phyloP scores from a whole-genome alignment of 2,888 invertebrate genomes.

The Pyrrhia umbra region DNA sequence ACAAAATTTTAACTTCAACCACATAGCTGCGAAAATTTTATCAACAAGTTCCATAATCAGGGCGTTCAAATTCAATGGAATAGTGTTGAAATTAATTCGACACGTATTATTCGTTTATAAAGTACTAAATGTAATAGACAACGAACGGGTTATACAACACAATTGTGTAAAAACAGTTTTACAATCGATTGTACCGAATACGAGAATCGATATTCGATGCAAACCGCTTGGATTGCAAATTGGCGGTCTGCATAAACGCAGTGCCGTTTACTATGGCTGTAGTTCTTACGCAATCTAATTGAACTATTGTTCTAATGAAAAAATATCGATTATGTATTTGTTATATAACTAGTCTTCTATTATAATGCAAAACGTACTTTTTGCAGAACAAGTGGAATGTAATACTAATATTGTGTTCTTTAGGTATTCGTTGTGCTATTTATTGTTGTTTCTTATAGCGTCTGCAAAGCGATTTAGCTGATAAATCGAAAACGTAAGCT shows the following conservation, averaged over 20 bases:
- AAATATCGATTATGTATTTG: not conserved
- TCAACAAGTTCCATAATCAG: not conserved
- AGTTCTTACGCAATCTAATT: constrained; percentile 32
- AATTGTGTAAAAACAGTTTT: constrained; percentile 50
- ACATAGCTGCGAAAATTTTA: not conserved
- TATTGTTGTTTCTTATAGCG: too few relatives aligned
- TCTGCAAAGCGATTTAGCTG: too few relatives aligned
- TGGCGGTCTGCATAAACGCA: constrained; percentile 7
- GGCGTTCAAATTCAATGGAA: constrained; percentile 19
- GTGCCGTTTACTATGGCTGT: constrained; percentile 11
- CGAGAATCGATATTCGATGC: constrained; percentile 23
- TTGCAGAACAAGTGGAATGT: not conserved
- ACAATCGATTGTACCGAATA: constrained; percentile 35
- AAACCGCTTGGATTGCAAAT: constrained; percentile 22
- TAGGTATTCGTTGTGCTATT: too few relatives aligned
- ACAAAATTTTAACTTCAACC: not conserved
- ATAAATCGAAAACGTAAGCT: too few relatives aligned
- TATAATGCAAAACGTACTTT: not conserved
- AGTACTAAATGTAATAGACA: constrained; percentile 26
- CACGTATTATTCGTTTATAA: constrained; percentile 36
- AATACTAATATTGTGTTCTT: too few relatives aligned
- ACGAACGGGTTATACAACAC: constrained; percentile 46
- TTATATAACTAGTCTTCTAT: not conserved
- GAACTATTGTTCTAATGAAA: constrained; percentile 27
- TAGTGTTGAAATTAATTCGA: constrained; percentile 47